phyloP scores from a whole-genome alignment of 2,797 vertebrate species.

The Macrochelys suwanniensis region DNA sequence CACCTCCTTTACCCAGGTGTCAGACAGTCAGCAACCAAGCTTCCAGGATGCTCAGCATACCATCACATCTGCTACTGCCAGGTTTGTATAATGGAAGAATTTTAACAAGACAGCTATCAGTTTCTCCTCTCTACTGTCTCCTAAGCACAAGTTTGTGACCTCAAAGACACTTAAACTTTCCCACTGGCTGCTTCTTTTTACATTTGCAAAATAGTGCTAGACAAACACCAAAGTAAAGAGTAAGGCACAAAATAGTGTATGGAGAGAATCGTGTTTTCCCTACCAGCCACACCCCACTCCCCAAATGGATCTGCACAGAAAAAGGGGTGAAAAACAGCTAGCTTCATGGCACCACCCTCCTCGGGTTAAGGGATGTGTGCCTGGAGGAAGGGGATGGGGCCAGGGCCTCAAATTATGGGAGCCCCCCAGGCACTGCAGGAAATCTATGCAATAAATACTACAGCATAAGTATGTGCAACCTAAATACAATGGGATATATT shows the following conservation, averaged over 20 bases:
- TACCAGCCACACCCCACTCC: neutral
- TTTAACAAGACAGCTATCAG: neutral
- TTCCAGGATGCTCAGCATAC: neutral
- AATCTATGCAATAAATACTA: accelerated
- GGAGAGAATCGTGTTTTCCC: neutral
- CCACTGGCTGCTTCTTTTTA: neutral
- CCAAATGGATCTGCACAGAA: neutral
- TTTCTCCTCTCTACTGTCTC: neutral
- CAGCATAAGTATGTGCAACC: neutral
- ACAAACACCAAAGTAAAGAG: neutral
- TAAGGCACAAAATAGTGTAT: accelerated
- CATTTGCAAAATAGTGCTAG: neutral
- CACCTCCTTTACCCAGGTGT: neutral
- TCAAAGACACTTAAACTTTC: neutral
- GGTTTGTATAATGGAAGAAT: neutral
- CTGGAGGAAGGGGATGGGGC: neutral
- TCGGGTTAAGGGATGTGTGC: neutral
- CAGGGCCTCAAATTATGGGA: accelerated
- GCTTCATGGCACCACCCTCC: neutral
- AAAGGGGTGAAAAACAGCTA: neutral
- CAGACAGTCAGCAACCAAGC: neutral
- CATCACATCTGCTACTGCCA: neutral
- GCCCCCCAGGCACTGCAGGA: accelerated
- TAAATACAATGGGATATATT: neutral
- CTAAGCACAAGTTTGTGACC: neutral